Conservation (phyloP, 2,888 invertebrate genomes). For the Amiota mariae region DNA sequence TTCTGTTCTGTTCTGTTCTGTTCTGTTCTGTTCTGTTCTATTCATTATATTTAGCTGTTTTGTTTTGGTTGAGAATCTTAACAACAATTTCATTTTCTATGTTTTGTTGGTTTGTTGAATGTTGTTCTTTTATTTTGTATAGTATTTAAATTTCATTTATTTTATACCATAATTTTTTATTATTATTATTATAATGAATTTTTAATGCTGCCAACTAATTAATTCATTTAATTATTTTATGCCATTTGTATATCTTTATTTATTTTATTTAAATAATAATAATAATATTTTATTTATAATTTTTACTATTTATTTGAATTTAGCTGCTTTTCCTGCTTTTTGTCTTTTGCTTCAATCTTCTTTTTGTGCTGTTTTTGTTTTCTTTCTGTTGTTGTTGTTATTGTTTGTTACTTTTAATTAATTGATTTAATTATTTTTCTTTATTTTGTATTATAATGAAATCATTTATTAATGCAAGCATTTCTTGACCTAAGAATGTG, state of each 20-base stretch:
- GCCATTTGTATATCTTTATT: conserved; percentile 34
- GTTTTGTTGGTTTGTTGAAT: conserved; percentile 44
- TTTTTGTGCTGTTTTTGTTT: conserved; percentile 22
- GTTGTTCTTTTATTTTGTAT: conserved; percentile 50
- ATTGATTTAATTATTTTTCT: neutral
- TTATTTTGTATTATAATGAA: too few species aligned
- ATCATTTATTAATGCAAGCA: too few species aligned
- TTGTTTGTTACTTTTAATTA: conserved; percentile 3
- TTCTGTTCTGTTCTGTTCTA: neutral
- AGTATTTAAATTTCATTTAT: conserved; percentile 40
- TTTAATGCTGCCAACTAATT: conserved; percentile 12
- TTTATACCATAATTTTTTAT: conserved; percentile 45
- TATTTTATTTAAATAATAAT: conserved; percentile 5
- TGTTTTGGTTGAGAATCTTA: conserved; percentile 10
- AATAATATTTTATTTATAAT: too few species aligned
- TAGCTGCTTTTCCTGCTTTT: conserved; percentile 6
- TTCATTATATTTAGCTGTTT: neutral
- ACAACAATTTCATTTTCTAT: conserved; percentile 33
- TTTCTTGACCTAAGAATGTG: too few species aligned
- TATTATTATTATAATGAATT: conserved; percentile 56
- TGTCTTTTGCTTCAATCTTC: conserved; percentile 17
- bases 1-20: neutral
- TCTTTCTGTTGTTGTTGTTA: neutral
- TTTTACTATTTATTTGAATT: conserved; percentile 25
- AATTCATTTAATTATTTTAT: conserved; percentile 34